Percentiles rank a stretch among this genome's conserved stretches.
phyloP scores from a whole-genome alignment of 92 coral and sea anemone genomes.

The Epizoanthus stellaris region DNA sequence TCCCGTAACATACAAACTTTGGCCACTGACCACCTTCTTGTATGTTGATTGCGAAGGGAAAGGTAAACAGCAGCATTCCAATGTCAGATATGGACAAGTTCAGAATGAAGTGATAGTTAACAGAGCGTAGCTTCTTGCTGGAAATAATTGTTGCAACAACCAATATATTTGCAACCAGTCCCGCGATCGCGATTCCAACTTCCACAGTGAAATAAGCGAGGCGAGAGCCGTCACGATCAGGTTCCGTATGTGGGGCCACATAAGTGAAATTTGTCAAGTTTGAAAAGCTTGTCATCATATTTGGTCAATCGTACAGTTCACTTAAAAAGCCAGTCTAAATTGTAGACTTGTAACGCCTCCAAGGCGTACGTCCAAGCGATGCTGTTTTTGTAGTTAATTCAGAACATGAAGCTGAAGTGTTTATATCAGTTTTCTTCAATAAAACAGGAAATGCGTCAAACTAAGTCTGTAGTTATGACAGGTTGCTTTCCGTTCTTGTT shows the following conservation, averaged over 20 bases:
- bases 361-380: too few relatives aligned
- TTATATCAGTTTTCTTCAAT: too few relatives aligned
- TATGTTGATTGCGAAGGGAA: constrained; percentile 15
- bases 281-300: not conserved
- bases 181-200: constrained; percentile 6
- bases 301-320: not conserved
- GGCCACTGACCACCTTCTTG: constrained; percentile 29
- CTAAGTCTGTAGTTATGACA: too few relatives aligned
- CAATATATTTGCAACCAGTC: constrained; percentile 1
- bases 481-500: too few relatives aligned
- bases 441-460: too few relatives aligned
- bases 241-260: not conserved
- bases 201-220: constrained; percentile 26
- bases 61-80: constrained; percentile 21
- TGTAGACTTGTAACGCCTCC: too few relatives aligned
- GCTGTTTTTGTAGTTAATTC: too few relatives aligned
- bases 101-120: constrained; percentile 11
- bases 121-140: constrained; percentile 18
- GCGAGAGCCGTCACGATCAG: constrained; percentile 8
- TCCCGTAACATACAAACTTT: not conserved
- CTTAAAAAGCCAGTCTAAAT: too few relatives aligned
- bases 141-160: constrained; percentile 23
- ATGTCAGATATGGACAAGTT: constrained; percentile 31
- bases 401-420: too few relatives aligned
- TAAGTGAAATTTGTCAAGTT: constrained; percentile 14